Conservation (phyloP, 2,797 vertebrate species). For the Chiloscyllium punctatum region DNA sequence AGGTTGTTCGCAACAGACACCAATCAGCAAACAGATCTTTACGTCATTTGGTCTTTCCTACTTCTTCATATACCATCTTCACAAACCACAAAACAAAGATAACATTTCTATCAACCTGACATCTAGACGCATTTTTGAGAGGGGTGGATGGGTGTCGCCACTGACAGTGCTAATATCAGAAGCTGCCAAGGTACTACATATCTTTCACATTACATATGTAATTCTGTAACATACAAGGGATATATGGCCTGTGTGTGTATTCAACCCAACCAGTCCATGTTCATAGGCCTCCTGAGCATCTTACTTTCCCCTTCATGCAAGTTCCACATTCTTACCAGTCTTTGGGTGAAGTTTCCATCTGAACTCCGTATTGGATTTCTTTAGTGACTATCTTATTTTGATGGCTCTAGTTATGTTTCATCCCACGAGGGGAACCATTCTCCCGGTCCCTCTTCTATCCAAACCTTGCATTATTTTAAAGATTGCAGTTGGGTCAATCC, state of each 20-base stretch:
- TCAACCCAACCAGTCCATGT: not conserved
- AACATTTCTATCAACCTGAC: not conserved
- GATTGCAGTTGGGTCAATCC: no score
- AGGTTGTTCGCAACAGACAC: not conserved
- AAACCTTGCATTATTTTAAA: no score
- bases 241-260: not conserved
- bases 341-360: no score
- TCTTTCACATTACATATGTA: not conserved
- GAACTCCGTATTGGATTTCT: no score
- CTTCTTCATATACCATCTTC: not conserved
- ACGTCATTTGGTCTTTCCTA: not conserved
- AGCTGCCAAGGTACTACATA: not conserved
- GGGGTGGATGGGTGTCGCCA: not conserved
- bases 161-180: not conserved
- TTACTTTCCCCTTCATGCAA: not conserved
- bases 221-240: not conserved
- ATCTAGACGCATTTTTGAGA: not conserved
- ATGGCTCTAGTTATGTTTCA: no score
- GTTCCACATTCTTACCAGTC: no score
- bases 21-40: not conserved
- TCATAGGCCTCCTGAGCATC: not conserved
- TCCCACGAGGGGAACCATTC: no score
- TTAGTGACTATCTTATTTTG: no score
- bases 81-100: not conserved
- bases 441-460: no score